Evolutionary conservation across 2,888 invertebrate species (phyloP).

Genomic region (Cheilosia scutellata): DNA sequence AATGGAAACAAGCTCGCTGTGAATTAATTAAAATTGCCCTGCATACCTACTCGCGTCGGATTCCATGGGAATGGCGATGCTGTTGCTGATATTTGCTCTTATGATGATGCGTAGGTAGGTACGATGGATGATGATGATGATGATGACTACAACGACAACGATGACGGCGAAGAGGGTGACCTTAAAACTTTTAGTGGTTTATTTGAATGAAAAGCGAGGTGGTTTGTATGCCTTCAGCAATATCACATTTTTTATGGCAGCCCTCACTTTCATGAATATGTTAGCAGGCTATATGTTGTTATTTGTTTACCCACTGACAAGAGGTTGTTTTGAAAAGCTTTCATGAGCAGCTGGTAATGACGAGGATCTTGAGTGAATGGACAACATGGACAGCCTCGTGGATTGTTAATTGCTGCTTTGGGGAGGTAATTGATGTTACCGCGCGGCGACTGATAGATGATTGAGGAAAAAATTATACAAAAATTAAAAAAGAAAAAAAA

Average conservation of each 20-base stretch:
- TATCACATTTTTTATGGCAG: slow-evolving; percentile 49
- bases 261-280: slow-evolving; percentile 54
- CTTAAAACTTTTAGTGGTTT: slow-evolving; percentile 57
- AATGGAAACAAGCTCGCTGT: slow-evolving; percentile 58
- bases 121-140: slow-evolving; percentile 19
- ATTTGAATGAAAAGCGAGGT: slow-evolving; percentile 38
- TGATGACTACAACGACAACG: background rate
- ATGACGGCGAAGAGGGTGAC: slow-evolving; percentile 37
- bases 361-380: slow-evolving; percentile 5
- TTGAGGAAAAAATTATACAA: background rate
- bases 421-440: background rate
- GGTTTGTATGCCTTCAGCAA: slow-evolving; percentile 49
- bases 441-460: background rate
- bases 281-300: slow-evolving; percentile 43
- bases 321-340: slow-evolving; percentile 23
- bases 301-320: slow-evolving; percentile 33
- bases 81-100: slow-evolving; percentile 32
- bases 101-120: slow-evolving; percentile 33
- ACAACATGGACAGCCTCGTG: background rate
- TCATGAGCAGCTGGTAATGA: slow-evolving; percentile 7
- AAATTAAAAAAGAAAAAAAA: background rate
- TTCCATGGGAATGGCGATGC: slow-evolving; percentile 27
- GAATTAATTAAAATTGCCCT: slow-evolving; percentile 72
- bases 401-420: slow-evolving; percentile 15
- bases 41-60: slow-evolving; percentile 14